Conservation (phyloP, 2,888 invertebrate species). For the Alsophila aescularia region DNA sequence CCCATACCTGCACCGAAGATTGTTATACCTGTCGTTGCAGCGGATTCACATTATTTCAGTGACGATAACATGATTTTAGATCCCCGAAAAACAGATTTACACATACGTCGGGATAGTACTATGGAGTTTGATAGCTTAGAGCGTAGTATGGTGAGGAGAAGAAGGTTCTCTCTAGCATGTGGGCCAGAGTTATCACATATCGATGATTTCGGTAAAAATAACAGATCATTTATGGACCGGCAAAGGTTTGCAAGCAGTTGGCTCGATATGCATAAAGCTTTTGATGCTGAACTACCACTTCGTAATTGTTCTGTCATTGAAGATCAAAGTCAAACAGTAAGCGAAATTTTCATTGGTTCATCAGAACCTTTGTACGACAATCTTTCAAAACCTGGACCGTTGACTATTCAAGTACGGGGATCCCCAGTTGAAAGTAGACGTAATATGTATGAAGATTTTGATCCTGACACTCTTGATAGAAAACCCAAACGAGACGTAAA, state of each 20-base stretch:
- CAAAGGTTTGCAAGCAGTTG: constrained; percentile 72
- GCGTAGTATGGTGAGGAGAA: constrained; percentile 57
- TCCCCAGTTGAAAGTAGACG: constrained; percentile 87
- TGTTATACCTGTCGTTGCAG: constrained; percentile 75
- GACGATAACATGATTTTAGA: constrained; percentile 64
- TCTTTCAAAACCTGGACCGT: constrained; percentile 87
- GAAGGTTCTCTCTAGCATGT: constrained; percentile 73
- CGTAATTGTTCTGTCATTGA: constrained; percentile 61
- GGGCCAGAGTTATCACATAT: constrained; percentile 74
- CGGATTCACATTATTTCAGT: constrained; percentile 70
- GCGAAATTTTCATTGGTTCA: constrained; percentile 88
- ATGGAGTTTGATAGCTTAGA: constrained; percentile 74
- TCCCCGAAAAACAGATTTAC: constrained; percentile 54
- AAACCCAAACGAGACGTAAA: constrained; percentile 83
- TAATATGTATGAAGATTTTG: constrained; percentile 90
- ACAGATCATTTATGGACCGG: constrained; percentile 54
- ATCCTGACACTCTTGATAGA: constrained; percentile 93
- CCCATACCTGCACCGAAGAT: constrained; percentile 67
- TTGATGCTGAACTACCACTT: constrained; percentile 47
- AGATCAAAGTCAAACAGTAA: constrained; percentile 75
- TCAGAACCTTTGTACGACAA: constrained; percentile 82
- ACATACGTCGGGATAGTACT: constrained; percentile 50
- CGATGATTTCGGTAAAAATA: constrained; percentile 50
- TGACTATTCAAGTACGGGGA: constrained; percentile 92
- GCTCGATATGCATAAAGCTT: constrained; percentile 65